Evolutionary conservation across 2,113 vertebrate genomes (phyloP).

Genomic region (Parus major): DNA sequence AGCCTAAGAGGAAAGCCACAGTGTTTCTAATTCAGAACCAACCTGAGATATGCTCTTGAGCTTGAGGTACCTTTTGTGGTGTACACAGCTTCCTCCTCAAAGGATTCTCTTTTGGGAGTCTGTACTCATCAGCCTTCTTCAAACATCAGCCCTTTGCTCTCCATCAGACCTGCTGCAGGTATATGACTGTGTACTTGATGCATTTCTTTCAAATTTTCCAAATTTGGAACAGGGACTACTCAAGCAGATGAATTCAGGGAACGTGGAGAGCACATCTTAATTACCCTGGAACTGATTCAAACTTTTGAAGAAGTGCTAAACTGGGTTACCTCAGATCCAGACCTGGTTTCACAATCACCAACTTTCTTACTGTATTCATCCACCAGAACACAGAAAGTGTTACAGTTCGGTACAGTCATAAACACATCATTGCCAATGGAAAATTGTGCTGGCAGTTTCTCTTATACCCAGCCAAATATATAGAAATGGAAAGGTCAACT

Average conservation of each 20-base stretch:
- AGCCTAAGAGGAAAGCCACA: background rate
- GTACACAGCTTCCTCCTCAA: background rate
- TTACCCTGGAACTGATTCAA: background rate
- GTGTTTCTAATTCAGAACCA: background rate
- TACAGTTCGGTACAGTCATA: conserved; percentile 23
- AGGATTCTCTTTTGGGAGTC: background rate
- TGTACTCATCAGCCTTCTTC: background rate
- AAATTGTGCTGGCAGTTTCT: conserved; percentile 60
- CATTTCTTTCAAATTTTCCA: background rate
- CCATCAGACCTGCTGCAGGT: background rate
- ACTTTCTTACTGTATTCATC: conserved; percentile 7
- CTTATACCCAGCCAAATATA: conserved; percentile 65
- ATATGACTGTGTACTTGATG: background rate
- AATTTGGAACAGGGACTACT: background rate
- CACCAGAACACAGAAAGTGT: conserved; percentile 39
- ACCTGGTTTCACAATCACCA: background rate
- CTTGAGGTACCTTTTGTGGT: background rate
- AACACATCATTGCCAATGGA: conserved; percentile 67
- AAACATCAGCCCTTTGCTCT: background rate
- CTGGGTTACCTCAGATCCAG: background rate
- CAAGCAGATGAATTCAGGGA: background rate
- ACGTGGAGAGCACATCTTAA: background rate
- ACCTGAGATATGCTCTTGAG: accelerated
- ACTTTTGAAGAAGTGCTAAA: background rate
- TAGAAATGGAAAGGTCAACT: conserved; percentile 72